Evolutionary conservation across 2,113 vertebrate species (phyloP).

Genomic region (Paraplagusia blochii): DNA sequence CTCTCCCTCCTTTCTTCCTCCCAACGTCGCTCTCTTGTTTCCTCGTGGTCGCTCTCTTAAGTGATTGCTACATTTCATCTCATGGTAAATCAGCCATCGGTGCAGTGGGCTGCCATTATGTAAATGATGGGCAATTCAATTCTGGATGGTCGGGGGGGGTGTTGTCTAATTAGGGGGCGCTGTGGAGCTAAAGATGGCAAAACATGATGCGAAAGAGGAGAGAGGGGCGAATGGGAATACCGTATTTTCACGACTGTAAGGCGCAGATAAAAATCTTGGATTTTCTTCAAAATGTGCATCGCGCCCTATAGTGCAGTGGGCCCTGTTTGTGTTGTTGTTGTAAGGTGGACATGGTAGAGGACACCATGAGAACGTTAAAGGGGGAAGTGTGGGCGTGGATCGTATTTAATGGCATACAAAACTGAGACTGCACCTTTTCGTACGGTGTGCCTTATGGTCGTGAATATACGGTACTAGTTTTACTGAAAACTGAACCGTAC

Average conservation of each 20-base stretch:
- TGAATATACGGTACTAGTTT: background rate
- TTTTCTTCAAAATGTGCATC: too few relatives aligned
- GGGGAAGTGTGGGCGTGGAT: too few relatives aligned
- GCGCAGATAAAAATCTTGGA: too few relatives aligned
- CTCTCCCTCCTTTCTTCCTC: constrained; percentile 19
- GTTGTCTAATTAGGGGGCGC: constrained; percentile 75
- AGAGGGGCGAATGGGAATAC: constrained; percentile 16
- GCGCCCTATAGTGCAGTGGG: too few relatives aligned
- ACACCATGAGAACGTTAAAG: too few relatives aligned
- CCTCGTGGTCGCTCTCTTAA: constrained; percentile 72
- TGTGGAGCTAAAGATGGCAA: constrained; percentile 63
- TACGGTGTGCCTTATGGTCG: too few relatives aligned
- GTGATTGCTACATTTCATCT: constrained; percentile 78
- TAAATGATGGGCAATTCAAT: constrained; percentile 77
- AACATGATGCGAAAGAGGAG: constrained; percentile 50
- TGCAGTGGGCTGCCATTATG: constrained; percentile 74
- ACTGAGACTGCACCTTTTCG: too few relatives aligned
- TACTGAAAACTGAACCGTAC: too few relatives aligned
- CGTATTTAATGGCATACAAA: too few relatives aligned
- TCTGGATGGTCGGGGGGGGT: constrained; percentile 70
- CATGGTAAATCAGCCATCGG: constrained; percentile 67
- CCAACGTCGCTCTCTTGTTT: constrained; percentile 34
- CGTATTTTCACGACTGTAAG: constrained; percentile 7
- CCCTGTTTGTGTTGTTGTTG: too few relatives aligned
- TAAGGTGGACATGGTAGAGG: too few relatives aligned